Conservation (phyloP, 2,888 invertebrate species). For the Latrodectus elegans region DNA sequence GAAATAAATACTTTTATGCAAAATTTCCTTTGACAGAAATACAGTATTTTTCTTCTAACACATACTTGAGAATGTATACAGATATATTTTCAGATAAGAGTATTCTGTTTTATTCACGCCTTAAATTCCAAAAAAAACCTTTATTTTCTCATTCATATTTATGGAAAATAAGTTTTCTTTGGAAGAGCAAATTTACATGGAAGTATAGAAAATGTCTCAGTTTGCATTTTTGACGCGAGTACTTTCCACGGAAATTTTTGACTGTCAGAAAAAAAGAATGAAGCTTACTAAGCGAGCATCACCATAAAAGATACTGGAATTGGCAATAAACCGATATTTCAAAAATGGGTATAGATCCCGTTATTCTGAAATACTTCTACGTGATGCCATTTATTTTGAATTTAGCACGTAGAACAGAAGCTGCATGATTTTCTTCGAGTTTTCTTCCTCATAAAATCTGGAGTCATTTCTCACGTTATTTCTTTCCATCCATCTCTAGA, state of each 20-base stretch:
- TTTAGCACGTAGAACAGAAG: conserved; percentile 25
- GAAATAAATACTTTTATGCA: too few species aligned
- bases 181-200: not conserved
- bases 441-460: conserved; percentile 47
- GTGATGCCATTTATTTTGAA: conserved; percentile 52
- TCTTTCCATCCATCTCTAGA: not conserved
- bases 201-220: too few species aligned
- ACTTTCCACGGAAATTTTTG: not conserved
- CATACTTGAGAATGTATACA: too few species aligned
- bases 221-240: not conserved
- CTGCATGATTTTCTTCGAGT: conserved; percentile 34
- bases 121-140: not conserved
- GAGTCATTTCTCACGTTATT: not conserved
- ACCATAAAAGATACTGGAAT: conserved; percentile 30
- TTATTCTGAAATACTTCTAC: conserved; percentile 31
- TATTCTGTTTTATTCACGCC: too few species aligned
- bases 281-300: not conserved
- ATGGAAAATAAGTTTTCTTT: not conserved
- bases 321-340: conserved; percentile 53
- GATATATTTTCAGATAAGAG: too few species aligned
- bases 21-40: too few species aligned
- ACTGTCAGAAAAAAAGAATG: not conserved
- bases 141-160: conserved; percentile 1
- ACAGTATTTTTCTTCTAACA: too few species aligned
- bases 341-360: not conserved